Conservation (phyloP, 2,113 vertebrate genomes). For the Tonatia bakeri region DNA sequence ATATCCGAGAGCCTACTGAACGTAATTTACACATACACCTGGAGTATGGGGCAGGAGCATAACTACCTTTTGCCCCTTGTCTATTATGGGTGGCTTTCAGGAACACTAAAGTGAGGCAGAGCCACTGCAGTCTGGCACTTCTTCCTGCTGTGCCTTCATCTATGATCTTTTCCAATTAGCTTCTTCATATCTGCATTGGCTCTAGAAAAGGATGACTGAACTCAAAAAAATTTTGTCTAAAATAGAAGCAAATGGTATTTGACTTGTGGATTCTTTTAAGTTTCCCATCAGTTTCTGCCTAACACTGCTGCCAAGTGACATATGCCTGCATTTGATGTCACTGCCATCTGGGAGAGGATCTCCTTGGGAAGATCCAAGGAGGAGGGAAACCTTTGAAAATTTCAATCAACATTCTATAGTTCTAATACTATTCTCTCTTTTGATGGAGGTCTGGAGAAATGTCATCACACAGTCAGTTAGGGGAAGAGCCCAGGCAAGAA, state of each 20-base stretch:
- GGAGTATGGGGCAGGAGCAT: neutral
- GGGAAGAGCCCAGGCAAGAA: neutral
- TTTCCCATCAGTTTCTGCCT: neutral
- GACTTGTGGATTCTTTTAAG: neutral
- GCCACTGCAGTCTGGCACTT: neutral
- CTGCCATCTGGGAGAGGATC: neutral
- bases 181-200: neutral
- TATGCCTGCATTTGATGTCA: neutral
- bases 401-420: neutral
- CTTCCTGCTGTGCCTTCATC: neutral
- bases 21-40: neutral
- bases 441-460: neutral
- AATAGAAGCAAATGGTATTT: conserved; percentile 15
- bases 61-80: neutral
- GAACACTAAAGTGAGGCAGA: neutral
- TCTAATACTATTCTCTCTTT: neutral
- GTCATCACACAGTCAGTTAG: neutral
- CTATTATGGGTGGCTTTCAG: neutral
- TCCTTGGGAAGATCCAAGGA: neutral
- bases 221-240: neutral
- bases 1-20: neutral
- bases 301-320: neutral
- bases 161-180: neutral
- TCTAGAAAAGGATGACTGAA: neutral
- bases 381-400: neutral